A percentile compares a stretch with the other conserved stretches of the same genome.
Conservation (phyloP, 2,797 vertebrate species). For the Sarcophilus harrisii region DNA sequence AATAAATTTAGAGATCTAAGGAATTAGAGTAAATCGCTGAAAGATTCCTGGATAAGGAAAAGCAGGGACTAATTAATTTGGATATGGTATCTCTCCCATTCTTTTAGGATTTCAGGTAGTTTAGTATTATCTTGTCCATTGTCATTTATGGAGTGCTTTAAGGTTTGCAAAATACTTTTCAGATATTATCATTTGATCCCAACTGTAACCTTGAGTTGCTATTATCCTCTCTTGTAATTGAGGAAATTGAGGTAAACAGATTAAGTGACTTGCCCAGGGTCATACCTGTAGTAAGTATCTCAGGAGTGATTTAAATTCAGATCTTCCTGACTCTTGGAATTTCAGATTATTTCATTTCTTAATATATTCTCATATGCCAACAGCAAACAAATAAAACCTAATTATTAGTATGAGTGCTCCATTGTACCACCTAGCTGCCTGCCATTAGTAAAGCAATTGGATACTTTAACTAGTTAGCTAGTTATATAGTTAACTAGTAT, state of each 20-base stretch:
- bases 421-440: not conserved
- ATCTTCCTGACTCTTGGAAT: not conserved
- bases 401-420: rapidly evolving
- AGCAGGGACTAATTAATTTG: conserved; percentile 13
- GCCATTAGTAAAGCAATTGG: not conserved
- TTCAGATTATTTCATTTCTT: not conserved
- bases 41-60: conserved; percentile 52
- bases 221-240: not conserved
- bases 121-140: not conserved
- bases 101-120: no score
- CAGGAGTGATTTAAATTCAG: not conserved
- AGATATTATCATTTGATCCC: not conserved
- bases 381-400: not conserved
- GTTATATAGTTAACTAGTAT: no score
- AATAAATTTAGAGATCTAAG: conserved; percentile 23
- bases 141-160: not conserved
- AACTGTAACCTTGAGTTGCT: not conserved
- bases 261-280: not conserved
- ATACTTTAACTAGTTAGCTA: not conserved
- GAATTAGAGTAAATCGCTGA: not conserved
- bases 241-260: not conserved
- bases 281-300: not conserved
- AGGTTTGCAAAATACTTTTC: not conserved
- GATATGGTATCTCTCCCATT: not conserved
- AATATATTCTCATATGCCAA: not conserved